These are phyloP conservation scores for Seriola dumerili DNA, from an alignment of 2,113 vertebrate genomes.

Conservation along the genomic window DNA sequence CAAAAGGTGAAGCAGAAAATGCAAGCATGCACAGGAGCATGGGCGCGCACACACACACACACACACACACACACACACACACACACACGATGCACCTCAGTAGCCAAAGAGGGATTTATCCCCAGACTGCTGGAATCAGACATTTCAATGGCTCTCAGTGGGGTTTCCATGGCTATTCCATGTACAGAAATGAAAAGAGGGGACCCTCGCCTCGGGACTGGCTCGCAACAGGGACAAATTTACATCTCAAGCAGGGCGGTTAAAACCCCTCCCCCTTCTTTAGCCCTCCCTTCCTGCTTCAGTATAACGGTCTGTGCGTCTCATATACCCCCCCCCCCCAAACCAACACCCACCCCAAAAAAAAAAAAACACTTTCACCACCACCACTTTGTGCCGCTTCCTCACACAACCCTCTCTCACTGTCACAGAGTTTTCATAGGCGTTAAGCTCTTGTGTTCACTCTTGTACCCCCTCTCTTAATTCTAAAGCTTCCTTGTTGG, in stretches of 20 bases:
- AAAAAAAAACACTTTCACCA: slow-evolving; percentile 58
- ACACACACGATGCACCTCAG: slow-evolving; percentile 35
- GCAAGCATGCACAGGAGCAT: slow-evolving; percentile 9
- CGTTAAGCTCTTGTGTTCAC: slow-evolving; percentile 79
- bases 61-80: not conserved
- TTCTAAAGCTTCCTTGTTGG: slow-evolving; percentile 65
- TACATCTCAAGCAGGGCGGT: slow-evolving; percentile 86
- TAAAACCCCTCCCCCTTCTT: slow-evolving; percentile 66
- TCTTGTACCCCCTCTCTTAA: slow-evolving; percentile 54
- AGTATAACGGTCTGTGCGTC: slow-evolving; percentile 78
- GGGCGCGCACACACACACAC: not conserved
- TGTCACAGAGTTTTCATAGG: slow-evolving; percentile 74
- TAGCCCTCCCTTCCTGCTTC: slow-evolving; percentile 61
- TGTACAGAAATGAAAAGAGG: slow-evolving; percentile 82
- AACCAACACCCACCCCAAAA: slow-evolving; percentile 13
- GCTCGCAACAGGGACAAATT: slow-evolving; percentile 83
- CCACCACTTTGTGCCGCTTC: slow-evolving; percentile 63
- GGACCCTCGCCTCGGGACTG: slow-evolving; percentile 71
- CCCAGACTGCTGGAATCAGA: slow-evolving; percentile 77
- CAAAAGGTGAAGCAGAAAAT: slow-evolving; percentile 29
- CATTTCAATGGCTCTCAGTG: slow-evolving; percentile 72
- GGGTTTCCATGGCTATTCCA: slow-evolving; percentile 86
- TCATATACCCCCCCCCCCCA: slow-evolving; percentile 7
- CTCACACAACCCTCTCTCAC: slow-evolving; percentile 59
- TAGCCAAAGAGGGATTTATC: slow-evolving; percentile 71